Base-by-base conservation (phyloP, 2,797 vertebrate species). In the Graptemys geographica region DNA sequence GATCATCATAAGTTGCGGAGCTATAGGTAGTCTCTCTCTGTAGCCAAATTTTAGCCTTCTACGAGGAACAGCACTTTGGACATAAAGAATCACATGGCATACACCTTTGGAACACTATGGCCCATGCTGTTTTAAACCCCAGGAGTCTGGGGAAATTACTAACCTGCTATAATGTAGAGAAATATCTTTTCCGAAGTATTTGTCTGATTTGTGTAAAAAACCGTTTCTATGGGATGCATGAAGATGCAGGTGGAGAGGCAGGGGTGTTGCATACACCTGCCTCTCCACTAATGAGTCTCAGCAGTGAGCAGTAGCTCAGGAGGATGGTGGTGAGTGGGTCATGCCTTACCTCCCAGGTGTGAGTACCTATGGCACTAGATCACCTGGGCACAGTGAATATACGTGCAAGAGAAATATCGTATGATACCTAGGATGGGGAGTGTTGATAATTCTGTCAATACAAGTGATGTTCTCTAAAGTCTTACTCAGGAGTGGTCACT, bases 1-100 rank as follows among this genome's bases (percentile, higher is more conserved):
- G 1, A 81, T 23, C 87, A 51, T 53, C 21, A 79, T 0, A 0
- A 65, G 62, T 2, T 3, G 10, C 19, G 9, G 55, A 8, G 0
- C 37, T 23, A 27, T 44, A 15, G 19, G 27, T 57, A 72, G 31
- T 4, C 8, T 55, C 31, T 41, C 11, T 57, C 62, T 1, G 0
- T 80, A 76, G 59, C 86, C 18, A n/a, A 19, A 69, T 37, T 37
- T n/a, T 69, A 69, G 65, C n/a, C 33, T 4, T 21, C n/a, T 21
- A 37, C 0, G 10, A 25, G 57, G 55, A 51, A 1, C 53, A 27
- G 80, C 80, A 4, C 25, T 12, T 1, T 1, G 37, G 27, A 37
- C 41, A 41, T 76, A 13, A 28, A 47, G 72, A 76, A 15, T 47
- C 44, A 47, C 44, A 9, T 8, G 41, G 41, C 41, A 15, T 7